Evolutionary conservation across 1,140 invertebrate species (phyloP).

Genomic region (Aricia agestis): DNA sequence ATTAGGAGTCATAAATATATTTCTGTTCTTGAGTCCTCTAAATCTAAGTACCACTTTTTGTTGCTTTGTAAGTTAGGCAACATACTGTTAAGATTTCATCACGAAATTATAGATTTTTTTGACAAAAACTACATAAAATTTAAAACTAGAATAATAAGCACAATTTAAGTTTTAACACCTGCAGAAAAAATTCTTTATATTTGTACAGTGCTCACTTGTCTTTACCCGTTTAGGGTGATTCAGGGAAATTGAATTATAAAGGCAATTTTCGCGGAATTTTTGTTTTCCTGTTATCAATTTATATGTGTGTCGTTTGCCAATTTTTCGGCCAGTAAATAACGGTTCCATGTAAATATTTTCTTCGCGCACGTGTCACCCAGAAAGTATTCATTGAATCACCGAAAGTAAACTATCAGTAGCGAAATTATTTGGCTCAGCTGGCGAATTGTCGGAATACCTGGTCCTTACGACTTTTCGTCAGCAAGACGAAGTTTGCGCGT

Average conservation of each 20-base stretch:
- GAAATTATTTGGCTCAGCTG: conserved; percentile 57
- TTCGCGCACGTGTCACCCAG: conserved; percentile 42
- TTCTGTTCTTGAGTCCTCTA: too few relatives aligned
- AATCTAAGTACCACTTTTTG: too few relatives aligned
- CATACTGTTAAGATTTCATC: too few relatives aligned
- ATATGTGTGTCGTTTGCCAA: conserved; percentile 18
- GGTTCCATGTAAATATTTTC: conserved; percentile 31
- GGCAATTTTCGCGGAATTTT: conserved; percentile 11
- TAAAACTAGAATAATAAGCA: too few relatives aligned
- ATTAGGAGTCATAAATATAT: too few relatives aligned
- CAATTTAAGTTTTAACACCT: too few relatives aligned
- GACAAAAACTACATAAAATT: too few relatives aligned
- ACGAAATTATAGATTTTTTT: too few relatives aligned
- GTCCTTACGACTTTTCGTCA: conserved; percentile 47
- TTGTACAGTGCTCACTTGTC: not conserved
- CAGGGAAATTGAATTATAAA: not conserved
- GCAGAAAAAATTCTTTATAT: not conserved
- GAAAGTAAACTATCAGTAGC: conserved; percentile 39
- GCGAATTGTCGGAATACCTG: conserved; percentile 61
- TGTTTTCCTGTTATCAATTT: conserved; percentile 16
- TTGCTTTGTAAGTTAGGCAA: too few relatives aligned
- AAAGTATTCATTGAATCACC: conserved; percentile 65
- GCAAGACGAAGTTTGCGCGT: conserved; percentile 48
- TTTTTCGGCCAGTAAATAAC: not conserved
- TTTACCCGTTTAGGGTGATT: not conserved